Evolutionary conservation across 1,140 invertebrate genomes (phyloP).

Genomic region (Caligus rogercresseyi): DNA sequence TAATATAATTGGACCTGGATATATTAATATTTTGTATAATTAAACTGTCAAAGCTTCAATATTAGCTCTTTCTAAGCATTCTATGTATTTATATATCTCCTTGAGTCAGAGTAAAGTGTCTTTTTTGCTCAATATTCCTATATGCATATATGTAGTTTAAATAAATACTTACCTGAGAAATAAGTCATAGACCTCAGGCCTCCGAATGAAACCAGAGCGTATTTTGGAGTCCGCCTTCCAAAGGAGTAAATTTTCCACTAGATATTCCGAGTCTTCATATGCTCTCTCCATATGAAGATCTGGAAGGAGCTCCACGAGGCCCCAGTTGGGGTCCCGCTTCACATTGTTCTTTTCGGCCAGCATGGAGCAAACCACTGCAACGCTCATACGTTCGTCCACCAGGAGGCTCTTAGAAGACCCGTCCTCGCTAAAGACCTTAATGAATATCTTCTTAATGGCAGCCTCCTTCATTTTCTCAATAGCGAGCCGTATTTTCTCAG

Average conservation of each 20-base stretch:
- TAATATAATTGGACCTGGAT: too few relatives aligned
- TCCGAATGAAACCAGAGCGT: slow-evolving; percentile 75
- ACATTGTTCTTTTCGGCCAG: slow-evolving; percentile 93
- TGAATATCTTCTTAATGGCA: slow-evolving; percentile 73
- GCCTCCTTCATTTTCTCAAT: slow-evolving; percentile 92
- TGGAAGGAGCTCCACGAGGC: slow-evolving; percentile 81
- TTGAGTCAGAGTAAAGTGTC: too few relatives aligned
- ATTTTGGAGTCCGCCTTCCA: slow-evolving; percentile 94
- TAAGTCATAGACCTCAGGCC: slow-evolving; percentile 67
- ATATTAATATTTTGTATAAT: too few relatives aligned
- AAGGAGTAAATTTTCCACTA: slow-evolving; percentile 85
- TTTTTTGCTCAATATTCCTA: too few relatives aligned
- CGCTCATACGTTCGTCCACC: slow-evolving; percentile 92
- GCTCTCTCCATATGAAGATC: slow-evolving; percentile 61
- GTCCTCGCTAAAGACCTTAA: slow-evolving; percentile 82
- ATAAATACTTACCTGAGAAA: slow-evolving; percentile 37
- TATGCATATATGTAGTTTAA: too few relatives aligned
- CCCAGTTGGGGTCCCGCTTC: slow-evolving; percentile 76
- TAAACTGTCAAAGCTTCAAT: too few relatives aligned
- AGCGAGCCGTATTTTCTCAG: slow-evolving; percentile 86
- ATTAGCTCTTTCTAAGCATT: too few relatives aligned
- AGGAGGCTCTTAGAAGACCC: slow-evolving; percentile 85
- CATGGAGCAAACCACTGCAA: slow-evolving; percentile 69
- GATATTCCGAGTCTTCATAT: slow-evolving; percentile 88
- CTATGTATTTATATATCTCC: too few relatives aligned